Evolutionary conservation across 2,113 vertebrate species (phyloP).

Genomic region (Mohoua ochrocephala): DNA sequence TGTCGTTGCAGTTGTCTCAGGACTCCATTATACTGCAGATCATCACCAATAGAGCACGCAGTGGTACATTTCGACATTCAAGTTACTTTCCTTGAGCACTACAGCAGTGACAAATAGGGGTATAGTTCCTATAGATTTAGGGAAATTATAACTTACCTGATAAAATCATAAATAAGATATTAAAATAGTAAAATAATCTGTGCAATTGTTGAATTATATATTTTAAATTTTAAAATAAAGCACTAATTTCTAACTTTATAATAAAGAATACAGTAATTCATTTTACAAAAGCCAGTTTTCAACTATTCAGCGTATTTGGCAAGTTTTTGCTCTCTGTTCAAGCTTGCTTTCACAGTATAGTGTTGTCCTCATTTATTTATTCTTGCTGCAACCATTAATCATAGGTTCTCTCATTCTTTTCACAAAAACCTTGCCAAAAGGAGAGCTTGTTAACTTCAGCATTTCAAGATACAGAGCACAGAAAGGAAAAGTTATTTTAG

Average conservation of each 20-base stretch:
- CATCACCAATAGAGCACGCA: neutral
- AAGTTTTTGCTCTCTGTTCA: neutral
- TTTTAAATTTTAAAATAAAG: neutral
- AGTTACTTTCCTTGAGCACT: neutral
- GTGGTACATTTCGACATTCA: neutral
- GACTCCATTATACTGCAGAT: neutral
- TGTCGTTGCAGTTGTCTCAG: neutral
- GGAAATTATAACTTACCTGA: neutral
- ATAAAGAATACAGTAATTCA: neutral
- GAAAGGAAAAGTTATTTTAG: neutral
- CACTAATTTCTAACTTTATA: neutral
- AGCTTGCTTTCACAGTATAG: neutral
- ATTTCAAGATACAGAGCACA: neutral
- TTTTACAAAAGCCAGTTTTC: neutral
- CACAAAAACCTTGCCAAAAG: neutral
- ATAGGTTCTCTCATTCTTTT: constrained; percentile 1
- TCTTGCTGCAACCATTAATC: constrained; percentile 14
- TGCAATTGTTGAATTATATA: neutral
- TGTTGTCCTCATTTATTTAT: neutral
- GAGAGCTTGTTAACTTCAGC: neutral
- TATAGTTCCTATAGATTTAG: neutral
- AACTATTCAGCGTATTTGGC: neutral
- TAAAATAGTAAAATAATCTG: neutral
- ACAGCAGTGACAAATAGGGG: neutral
- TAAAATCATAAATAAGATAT: neutral